phyloP scores from a whole-genome alignment of 37 sponge, comb jelly and placozoan species.

The Amphimedon queenslandica region DNA sequence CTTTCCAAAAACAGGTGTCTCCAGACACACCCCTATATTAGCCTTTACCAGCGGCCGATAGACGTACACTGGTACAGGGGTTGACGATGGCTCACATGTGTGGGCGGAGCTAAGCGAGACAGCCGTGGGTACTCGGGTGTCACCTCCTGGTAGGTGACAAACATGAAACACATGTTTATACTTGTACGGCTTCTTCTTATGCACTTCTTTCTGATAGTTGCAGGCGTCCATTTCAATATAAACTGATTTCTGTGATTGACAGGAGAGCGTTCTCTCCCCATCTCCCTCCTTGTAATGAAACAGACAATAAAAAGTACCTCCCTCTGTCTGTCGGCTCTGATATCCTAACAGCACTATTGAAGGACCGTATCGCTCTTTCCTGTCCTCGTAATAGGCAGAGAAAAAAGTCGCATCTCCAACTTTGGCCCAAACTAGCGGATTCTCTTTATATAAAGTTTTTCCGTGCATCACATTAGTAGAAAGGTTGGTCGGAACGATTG shows the following conservation, averaged over 20 bases:
- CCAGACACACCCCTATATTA: constrained; percentile 21
- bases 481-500: no score
- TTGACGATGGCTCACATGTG: background rate
- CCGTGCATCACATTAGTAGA: no score
- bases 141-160: background rate
- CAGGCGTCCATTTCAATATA: background rate
- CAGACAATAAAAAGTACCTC: background rate
- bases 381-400: constrained; percentile 21
- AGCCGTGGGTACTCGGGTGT: background rate
- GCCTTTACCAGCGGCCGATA: background rate
- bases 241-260: background rate
- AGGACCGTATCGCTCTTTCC: background rate
- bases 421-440: background rate
- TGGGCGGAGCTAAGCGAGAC: background rate
- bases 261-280: background rate
- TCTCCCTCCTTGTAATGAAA: background rate
- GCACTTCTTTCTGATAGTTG: background rate
- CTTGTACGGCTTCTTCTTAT: background rate
- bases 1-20: constrained; percentile 4
- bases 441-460: no score
- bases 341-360: constrained; percentile 21
- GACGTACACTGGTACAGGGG: background rate
- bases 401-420: constrained; percentile 9
- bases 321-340: background rate
- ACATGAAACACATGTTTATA: background rate